These are phyloP conservation scores for Brachypteracias leptosomus DNA, from an alignment of 2,113 vertebrate species.

Conservation along the genomic window DNA sequence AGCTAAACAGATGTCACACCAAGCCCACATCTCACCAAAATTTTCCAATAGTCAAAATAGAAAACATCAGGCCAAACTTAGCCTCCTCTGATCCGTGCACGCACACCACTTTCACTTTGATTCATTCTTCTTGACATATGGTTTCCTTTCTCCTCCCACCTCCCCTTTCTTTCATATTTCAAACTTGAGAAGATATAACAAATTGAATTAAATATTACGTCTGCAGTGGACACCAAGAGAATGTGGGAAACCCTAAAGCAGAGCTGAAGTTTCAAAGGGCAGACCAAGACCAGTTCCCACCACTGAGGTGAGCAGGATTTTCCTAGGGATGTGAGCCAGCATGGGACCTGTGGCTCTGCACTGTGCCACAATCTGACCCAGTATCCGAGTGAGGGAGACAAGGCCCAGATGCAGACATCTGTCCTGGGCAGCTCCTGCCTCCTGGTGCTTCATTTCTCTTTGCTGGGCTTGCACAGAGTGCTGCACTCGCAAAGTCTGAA, in stretches of 20 bases:
- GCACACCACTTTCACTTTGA: constrained; percentile 3
- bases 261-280: background rate
- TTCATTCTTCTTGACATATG: background rate
- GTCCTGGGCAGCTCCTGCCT: background rate
- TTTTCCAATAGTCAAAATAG: background rate
- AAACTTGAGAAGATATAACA: background rate
- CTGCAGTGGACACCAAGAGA: background rate
- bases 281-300: background rate
- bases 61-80: background rate
- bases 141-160: background rate
- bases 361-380: accelerated
- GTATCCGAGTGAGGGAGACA: accelerated
- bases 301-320: background rate
- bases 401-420: background rate
- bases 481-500: background rate
- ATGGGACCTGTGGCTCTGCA: background rate
- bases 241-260: background rate
- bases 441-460: accelerated
- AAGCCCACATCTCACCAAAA: background rate
- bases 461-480: background rate
- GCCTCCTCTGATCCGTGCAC: background rate
- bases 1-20: background rate
- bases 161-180: background rate
- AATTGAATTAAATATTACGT: background rate
- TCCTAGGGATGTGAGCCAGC: background rate